Percentiles rank a stretch among this genome's conserved stretches.
These are phyloP conservation scores for Pseudomyrmex sp. DNA, from an alignment of 1,140 invertebrate species.

Conservation along the genomic window DNA sequence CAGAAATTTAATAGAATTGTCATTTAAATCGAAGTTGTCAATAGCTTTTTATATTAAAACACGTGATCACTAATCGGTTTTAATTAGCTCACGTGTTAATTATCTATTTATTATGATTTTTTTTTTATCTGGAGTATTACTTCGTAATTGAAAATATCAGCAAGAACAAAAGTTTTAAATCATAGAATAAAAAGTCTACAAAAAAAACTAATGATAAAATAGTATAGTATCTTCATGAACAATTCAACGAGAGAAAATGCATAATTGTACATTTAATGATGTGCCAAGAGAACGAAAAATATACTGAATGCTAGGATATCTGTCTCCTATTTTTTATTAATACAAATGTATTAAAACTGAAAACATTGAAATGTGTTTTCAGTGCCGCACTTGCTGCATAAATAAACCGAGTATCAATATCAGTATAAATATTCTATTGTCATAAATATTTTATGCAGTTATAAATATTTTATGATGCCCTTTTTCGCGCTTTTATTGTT, in stretches of 20 bases:
- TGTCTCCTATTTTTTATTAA: constrained; percentile 28
- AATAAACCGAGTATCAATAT: too few relatives aligned
- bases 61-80: too few relatives aligned
- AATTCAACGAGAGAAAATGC: constrained; percentile 11
- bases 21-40: neutral
- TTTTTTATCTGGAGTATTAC: neutral
- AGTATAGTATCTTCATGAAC: neutral
- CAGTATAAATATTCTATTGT: constrained; percentile 15
- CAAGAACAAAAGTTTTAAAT: neutral
- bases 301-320: neutral
- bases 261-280: constrained; percentile 32
- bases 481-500: too few relatives aligned
- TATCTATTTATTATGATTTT: neutral
- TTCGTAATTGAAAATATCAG: neutral
- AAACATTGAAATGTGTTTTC: neutral
- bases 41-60: too few relatives aligned
- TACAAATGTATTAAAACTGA: constrained; percentile 17
- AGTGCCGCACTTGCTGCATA: neutral
- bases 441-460: neutral
- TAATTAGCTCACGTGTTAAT: neutral
- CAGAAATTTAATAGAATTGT: neutral
- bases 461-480: neutral
- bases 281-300: neutral
- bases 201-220: neutral
- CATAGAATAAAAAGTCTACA: neutral